Evolutionary conservation across 1,140 invertebrate genomes (phyloP).

Genomic region (Tetramorium alpestre): DNA sequence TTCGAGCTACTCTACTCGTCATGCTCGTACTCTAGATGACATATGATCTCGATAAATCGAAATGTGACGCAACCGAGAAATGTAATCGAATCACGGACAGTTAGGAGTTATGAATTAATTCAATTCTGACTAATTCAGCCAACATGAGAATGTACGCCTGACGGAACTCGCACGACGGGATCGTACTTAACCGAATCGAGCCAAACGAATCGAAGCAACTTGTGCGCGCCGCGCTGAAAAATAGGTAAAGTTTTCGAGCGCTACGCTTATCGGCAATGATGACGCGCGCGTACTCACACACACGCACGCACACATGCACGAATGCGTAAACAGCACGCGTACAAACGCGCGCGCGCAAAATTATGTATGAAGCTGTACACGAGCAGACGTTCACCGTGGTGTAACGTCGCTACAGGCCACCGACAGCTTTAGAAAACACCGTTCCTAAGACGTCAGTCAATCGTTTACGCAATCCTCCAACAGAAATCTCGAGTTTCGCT

Average conservation of each 20-base stretch:
- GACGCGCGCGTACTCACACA: background rate
- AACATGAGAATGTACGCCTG: conserved; percentile 55
- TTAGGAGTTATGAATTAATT: conserved; percentile 59
- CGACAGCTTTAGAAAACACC: conserved; percentile 57
- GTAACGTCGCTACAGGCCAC: conserved; percentile 34
- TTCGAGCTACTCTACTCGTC: background rate
- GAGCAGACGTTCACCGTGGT: conserved; percentile 47
- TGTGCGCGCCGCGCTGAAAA: conserved; percentile 33
- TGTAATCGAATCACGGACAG: conserved; percentile 46
- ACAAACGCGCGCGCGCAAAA: background rate
- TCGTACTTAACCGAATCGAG: conserved; percentile 2
- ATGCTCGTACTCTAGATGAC: background rate
- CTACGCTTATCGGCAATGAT: conserved; percentile 39
- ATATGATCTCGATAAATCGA: conserved; percentile 50
- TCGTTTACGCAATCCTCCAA: conserved; percentile 73
- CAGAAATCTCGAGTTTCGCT: conserved; percentile 54
- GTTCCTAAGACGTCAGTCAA: conserved; percentile 66
- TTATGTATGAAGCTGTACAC: conserved; percentile 7
- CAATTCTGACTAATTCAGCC: conserved; percentile 46
- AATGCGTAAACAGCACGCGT: background rate
- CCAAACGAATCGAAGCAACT: background rate
- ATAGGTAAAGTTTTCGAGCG: conserved; percentile 53
- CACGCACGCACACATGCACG: background rate
- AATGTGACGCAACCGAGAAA: conserved; percentile 45
- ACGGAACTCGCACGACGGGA: conserved; percentile 55